Conservation (phyloP, 2,888 invertebrate species). For the Lutraria lutraria region DNA sequence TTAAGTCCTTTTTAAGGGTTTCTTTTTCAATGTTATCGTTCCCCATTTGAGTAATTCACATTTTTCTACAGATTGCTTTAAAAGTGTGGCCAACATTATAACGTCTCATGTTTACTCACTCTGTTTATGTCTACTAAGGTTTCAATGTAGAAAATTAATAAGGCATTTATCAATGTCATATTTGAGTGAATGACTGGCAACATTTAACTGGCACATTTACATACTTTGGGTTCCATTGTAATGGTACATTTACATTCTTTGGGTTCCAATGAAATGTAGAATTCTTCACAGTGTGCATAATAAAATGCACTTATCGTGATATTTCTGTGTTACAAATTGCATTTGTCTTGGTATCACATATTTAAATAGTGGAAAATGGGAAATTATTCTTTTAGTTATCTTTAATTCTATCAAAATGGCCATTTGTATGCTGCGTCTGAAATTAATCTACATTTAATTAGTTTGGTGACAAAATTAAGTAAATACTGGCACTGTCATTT, state of each 20-base stretch:
- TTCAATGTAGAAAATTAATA: slow-evolving; percentile 8
- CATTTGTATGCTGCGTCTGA: not conserved
- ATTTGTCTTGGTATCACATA: not conserved
- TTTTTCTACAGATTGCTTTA: slow-evolving; percentile 30
- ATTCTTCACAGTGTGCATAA: slow-evolving; percentile 6
- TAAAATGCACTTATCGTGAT: not conserved
- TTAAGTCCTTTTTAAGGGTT: slow-evolving; percentile 23
- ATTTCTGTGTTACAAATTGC: not conserved
- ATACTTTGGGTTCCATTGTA: slow-evolving; percentile 30
- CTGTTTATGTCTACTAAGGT: not conserved
- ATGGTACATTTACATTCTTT: slow-evolving; percentile 22
- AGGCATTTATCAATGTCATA: slow-evolving; percentile 29
- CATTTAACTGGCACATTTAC: slow-evolving; percentile 27
- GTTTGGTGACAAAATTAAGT: not conserved
- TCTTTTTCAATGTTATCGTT: slow-evolving; percentile 33
- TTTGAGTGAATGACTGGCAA: slow-evolving; percentile 22
- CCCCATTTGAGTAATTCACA: slow-evolving; percentile 31
- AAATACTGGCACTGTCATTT: not conserved
- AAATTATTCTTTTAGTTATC: not conserved
- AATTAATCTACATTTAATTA: not conserved
- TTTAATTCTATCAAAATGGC: not conserved
- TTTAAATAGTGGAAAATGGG: not conserved
- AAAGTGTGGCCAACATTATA: slow-evolving; percentile 6
- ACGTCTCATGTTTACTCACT: slow-evolving; percentile 26
- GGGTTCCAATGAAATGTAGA: not conserved